phyloP scores from a whole-genome alignment of 2,888 invertebrate genomes.

The Macrosoma leucophasiata region DNA sequence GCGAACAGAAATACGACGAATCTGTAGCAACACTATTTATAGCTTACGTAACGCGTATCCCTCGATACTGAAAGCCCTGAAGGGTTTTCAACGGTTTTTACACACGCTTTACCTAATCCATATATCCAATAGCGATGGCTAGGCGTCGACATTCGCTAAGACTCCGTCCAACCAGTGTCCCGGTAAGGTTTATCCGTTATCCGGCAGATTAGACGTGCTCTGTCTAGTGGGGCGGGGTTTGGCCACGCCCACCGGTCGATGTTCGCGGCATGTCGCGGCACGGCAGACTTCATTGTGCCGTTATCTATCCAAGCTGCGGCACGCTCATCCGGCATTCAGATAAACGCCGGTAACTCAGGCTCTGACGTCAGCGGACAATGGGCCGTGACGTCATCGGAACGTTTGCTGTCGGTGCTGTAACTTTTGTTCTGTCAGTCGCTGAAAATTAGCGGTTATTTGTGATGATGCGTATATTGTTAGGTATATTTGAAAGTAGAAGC shows the following conservation, averaged over 20 bases:
- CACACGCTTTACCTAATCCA: conserved; percentile 70
- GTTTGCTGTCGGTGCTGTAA: no score
- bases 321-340: conserved; percentile 66
- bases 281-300: conserved; percentile 49
- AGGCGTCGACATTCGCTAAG: conserved; percentile 60
- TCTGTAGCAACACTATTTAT: no score
- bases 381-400: no score
- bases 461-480: no score
- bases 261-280: conserved; percentile 39
- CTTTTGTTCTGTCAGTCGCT: no score
- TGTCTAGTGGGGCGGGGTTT: conserved; percentile 62
- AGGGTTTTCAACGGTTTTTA: conserved; percentile 10
- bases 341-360: conserved; percentile 46
- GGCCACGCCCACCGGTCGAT: conserved; percentile 72
- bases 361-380: conserved; percentile 42
- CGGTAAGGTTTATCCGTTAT: conserved; percentile 71
- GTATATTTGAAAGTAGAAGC: no score
- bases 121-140: conserved; percentile 62
- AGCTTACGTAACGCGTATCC: no score
- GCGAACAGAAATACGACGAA: no score
- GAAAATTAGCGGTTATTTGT: no score
- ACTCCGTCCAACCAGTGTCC: conserved; percentile 62
- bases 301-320: conserved; percentile 66
- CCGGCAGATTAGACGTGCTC: conserved; percentile 67
- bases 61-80: no score